Percentiles rank a stretch among this genome's conserved stretches.
These are phyloP conservation scores for Pristionchus mayeri DNA, from an alignment of 2,888 invertebrate species.

Conservation along the genomic window DNA sequence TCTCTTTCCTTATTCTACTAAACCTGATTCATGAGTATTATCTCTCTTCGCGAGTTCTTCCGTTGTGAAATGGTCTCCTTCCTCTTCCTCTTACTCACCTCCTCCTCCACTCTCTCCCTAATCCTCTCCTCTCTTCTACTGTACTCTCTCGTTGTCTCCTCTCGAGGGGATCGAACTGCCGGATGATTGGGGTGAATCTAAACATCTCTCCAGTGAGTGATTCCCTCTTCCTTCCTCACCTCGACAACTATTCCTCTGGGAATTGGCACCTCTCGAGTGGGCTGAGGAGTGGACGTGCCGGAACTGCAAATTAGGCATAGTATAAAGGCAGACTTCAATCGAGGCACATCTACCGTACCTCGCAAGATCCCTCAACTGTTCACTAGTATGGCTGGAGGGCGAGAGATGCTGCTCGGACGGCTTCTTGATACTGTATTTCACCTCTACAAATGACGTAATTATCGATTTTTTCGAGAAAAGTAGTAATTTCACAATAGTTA, in stretches of 20 bases:
- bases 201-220: no score
- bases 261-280: background rate
- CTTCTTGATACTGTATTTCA: constrained; percentile 26
- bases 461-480: background rate
- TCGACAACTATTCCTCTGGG: constrained; percentile 19
- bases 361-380: background rate
- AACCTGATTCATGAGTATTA: no score
- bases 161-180: background rate
- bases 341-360: constrained; percentile 32
- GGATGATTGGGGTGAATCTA: constrained; percentile 33
- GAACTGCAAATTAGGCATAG: background rate
- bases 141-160: background rate
- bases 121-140: constrained; percentile 20
- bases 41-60: background rate
- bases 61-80: constrained; percentile 6
- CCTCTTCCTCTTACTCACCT: background rate
- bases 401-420: background rate
- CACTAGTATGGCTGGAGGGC: constrained; percentile 17
- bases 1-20: no score
- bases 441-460: background rate
- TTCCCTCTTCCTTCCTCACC: background rate
- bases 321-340: no score
- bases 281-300: background rate
- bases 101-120: constrained; percentile 9
- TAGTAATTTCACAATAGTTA: no score